Evolutionary conservation across 2,797 vertebrate genomes (phyloP).

Genomic region (Microtus californicus): DNA sequence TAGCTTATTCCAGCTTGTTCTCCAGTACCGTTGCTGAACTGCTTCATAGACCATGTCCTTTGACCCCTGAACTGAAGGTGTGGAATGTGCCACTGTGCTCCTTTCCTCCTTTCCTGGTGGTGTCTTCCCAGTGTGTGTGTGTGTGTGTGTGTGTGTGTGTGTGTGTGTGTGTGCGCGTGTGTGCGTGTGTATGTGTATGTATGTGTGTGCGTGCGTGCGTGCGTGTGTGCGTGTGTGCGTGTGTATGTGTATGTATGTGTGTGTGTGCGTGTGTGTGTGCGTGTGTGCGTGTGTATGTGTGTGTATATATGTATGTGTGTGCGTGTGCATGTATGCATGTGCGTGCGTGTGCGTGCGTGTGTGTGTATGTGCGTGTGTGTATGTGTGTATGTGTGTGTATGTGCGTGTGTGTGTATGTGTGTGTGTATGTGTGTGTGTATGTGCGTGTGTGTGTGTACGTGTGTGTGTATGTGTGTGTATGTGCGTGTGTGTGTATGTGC

Average conservation of each 20-base stretch:
- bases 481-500: background rate
- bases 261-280: background rate
- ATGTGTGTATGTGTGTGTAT: background rate
- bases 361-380: background rate
- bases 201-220: background rate
- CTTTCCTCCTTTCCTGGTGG: background rate
- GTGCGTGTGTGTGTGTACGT: background rate
- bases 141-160: background rate
- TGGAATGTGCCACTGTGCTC: background rate
- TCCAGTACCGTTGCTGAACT: background rate
- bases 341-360: background rate
- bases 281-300: background rate
- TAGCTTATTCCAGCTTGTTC: background rate
- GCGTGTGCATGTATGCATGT: no score
- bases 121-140: conserved; percentile 22
- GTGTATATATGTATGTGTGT: background rate
- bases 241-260: background rate
- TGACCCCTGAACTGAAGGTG: background rate
- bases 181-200: background rate
- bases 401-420: background rate
- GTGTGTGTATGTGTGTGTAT: background rate
- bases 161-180: background rate
- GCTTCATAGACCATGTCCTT: background rate
- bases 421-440: background rate
- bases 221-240: no score